These are phyloP conservation scores for Theocolax elegans DNA, from an alignment of 1,140 invertebrate genomes.

Conservation along the genomic window DNA sequence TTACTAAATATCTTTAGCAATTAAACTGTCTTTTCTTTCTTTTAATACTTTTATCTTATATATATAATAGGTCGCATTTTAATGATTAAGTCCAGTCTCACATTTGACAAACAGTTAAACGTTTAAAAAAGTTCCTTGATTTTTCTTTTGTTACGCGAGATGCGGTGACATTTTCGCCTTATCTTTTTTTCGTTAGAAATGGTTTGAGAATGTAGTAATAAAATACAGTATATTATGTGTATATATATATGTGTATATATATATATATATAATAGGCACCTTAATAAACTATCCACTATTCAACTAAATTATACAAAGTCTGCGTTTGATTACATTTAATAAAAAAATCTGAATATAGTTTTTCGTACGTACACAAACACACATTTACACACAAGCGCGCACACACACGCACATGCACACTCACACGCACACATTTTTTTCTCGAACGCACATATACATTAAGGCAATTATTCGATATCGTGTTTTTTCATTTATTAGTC, in stretches of 20 bases:
- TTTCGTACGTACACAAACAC: conserved; percentile 2
- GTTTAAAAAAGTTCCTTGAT: conserved; percentile 30
- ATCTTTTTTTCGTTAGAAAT: conserved; percentile 37
- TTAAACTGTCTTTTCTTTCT: no score
- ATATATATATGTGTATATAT: conserved; percentile 34
- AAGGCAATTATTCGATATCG: conserved; percentile 44
- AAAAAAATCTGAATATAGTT: conserved; percentile 43
- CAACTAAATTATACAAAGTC: conserved; percentile 55
- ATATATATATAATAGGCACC: conserved; percentile 43
- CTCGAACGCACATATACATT: conserved; percentile 16
- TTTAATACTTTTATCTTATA: no score
- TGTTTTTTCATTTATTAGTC: no score
- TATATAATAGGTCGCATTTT: no score
- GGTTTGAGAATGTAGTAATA: conserved; percentile 39
- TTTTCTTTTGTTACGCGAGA: conserved; percentile 33
- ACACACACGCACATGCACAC: background rate
- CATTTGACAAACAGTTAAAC: conserved; percentile 26
- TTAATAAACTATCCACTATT: conserved; percentile 52
- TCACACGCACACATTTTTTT: conserved; percentile 13
- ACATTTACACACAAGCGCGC: background rate
- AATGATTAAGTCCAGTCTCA: conserved; percentile 29
- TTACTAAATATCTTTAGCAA: no score
- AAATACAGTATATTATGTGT: conserved; percentile 43
- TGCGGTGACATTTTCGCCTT: conserved; percentile 22
- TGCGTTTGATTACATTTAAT: conserved; percentile 52